These are phyloP conservation scores for Papilio demoleus DNA, from an alignment of 2,888 invertebrate genomes.

Conservation along the genomic window DNA sequence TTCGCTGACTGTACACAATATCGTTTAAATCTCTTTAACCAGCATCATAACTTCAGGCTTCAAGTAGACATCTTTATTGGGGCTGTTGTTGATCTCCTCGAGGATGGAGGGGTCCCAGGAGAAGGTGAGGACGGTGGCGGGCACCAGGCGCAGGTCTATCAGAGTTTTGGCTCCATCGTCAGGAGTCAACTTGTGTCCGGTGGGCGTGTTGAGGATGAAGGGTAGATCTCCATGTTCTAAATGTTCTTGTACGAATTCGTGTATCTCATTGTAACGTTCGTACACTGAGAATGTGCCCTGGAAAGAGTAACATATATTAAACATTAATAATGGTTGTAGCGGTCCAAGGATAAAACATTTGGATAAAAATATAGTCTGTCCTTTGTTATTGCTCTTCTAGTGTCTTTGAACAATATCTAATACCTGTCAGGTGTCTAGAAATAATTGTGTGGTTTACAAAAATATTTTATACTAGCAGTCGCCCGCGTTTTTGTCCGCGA, in stretches of 20 bases:
- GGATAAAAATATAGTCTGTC: no score
- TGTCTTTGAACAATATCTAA: no score
- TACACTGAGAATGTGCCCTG: constrained; percentile 95
- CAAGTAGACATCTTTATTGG: constrained; percentile 85
- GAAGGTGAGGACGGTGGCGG: constrained; percentile 92
- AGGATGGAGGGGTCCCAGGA: constrained; percentile 84
- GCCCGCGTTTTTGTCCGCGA: no score
- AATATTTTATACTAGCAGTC: no score
- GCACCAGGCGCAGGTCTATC: constrained; percentile 90
- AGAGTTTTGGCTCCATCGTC: constrained; percentile 89
- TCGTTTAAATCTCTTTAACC: constrained; percentile 83
- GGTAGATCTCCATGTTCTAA: constrained; percentile 81
- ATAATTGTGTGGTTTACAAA: no score
- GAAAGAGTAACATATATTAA: constrained; percentile 49
- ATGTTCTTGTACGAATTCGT: constrained; percentile 91
- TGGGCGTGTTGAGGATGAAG: constrained; percentile 87
- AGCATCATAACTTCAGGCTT: constrained; percentile 91
- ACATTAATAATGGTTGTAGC: background rate
- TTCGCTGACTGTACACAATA: no score
- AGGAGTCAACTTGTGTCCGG: constrained; percentile 85
- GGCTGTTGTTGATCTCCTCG: constrained; percentile 77
- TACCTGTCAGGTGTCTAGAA: no score
- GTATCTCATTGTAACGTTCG: constrained; percentile 89
- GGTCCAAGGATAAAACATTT: no score
- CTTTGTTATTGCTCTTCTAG: no score